Percentiles rank a stretch among this genome's conserved stretches.
Conservation (phyloP, 2,113 vertebrate species). For the Scomber colias region DNA sequence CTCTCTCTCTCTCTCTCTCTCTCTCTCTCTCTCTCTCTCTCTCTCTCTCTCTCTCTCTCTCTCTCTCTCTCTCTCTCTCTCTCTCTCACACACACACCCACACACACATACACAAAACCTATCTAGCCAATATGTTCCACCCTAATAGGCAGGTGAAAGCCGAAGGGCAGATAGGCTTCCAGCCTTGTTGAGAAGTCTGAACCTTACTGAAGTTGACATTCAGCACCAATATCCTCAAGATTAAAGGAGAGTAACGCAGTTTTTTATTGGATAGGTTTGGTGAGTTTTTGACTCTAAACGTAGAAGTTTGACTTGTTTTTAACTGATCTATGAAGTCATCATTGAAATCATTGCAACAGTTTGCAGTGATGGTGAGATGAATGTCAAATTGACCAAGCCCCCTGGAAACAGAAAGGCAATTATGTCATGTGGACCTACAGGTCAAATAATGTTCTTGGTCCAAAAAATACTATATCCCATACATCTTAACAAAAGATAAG, state of each 20-base stretch:
- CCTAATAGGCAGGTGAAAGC: conserved; percentile 75
- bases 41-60: no score
- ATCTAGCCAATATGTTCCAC: conserved; percentile 74
- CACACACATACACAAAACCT: conserved; percentile 33
- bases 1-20: no score
- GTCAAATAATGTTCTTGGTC: neutral
- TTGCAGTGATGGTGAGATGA: neutral
- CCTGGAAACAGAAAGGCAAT: no score
- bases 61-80: no score
- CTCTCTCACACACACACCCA: no score
- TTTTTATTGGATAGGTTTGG: conserved; percentile 6
- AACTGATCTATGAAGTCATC: neutral
- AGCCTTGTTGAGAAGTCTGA: conserved; percentile 54
- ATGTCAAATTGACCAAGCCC: neutral
- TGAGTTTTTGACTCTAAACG: neutral
- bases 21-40: no score
- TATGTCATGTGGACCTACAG: neutral
- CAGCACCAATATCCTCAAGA: conserved; percentile 42
- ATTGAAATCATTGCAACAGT: neutral
- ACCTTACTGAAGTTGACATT: conserved; percentile 57
- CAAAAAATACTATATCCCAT: neutral
- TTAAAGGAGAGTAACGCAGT: conserved; percentile 27
- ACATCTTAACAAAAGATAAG: neutral
- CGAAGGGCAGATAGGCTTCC: conserved; percentile 57
- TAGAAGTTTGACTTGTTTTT: neutral